Evolutionary conservation across 1,140 invertebrate genomes (phyloP).

Genomic region (Trichogramma pretiosum): DNA sequence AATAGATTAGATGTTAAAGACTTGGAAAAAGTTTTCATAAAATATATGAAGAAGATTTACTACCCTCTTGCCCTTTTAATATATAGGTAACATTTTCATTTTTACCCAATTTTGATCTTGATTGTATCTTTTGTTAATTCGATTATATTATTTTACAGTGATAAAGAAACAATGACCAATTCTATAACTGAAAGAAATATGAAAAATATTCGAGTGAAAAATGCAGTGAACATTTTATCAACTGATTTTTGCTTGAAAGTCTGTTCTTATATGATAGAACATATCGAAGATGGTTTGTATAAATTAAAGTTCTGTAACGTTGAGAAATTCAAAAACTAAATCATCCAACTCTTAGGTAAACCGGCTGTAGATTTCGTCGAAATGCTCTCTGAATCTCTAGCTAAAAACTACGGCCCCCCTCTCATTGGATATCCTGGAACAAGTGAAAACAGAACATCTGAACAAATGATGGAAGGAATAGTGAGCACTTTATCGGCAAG

Average conservation of each 20-base stretch:
- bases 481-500: slow-evolving; percentile 36
- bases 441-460: slow-evolving; percentile 33
- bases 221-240: slow-evolving; percentile 7
- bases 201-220: slow-evolving; percentile 3
- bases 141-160: background rate
- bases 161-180: slow-evolving; percentile 3
- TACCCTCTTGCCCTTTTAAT: slow-evolving; percentile 43
- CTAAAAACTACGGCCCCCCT: slow-evolving; percentile 37
- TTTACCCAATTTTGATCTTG: slow-evolving; percentile 8
- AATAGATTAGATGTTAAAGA: slow-evolving; percentile 39
- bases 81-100: slow-evolving; percentile 44
- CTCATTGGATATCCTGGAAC: slow-evolving; percentile 36
- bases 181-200: background rate
- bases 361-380: slow-evolving; percentile 40
- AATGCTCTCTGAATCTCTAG: slow-evolving; percentile 36
- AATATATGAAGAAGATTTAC: slow-evolving; percentile 40
- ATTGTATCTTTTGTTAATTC: background rate
- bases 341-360: slow-evolving; percentile 31
- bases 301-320: background rate
- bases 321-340: background rate
- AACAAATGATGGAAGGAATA: slow-evolving; percentile 42
- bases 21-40: slow-evolving; percentile 41
- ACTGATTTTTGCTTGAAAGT: slow-evolving; percentile 23
- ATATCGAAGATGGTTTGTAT: slow-evolving; percentile 38
- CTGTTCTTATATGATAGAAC: slow-evolving; percentile 23